Evolutionary conservation across 1,140 invertebrate species (phyloP).

Genomic region (Drosophila saltans): DNA sequence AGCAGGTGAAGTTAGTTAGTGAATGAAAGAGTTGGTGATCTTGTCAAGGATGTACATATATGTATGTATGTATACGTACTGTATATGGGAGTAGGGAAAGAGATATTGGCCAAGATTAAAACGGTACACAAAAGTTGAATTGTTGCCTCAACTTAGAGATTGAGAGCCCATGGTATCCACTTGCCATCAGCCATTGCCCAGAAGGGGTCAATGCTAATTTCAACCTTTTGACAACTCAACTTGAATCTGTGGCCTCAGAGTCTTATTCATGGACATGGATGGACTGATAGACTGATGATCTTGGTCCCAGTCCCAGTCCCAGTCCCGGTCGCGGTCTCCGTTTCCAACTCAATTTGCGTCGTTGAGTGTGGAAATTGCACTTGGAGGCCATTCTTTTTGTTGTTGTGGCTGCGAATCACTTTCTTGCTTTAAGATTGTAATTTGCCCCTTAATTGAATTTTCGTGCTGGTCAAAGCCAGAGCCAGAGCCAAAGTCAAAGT

Average conservation of each 20-base stretch:
- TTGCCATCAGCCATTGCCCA: constrained; percentile 43
- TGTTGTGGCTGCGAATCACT: constrained; percentile 57
- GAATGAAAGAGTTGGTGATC: neutral
- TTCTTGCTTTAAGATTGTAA: constrained; percentile 73
- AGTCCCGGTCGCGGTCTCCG: neutral
- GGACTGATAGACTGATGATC: neutral
- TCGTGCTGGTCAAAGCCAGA: constrained; percentile 68
- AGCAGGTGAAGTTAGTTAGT: neutral
- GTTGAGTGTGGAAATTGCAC: constrained; percentile 55
- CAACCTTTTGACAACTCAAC: constrained; percentile 79
- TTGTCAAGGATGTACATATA: constrained; percentile 44
- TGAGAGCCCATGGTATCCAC: neutral
- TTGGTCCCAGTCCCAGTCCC: neutral
- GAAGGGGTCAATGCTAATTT: constrained; percentile 75
- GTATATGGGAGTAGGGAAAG: neutral
- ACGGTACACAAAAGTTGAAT: neutral
- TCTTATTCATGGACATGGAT: neutral
- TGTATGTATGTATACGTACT: neutral
- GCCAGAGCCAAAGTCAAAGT: constrained; percentile 10
- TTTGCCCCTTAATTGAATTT: constrained; percentile 76
- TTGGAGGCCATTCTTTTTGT: constrained; percentile 36
- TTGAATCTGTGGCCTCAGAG: constrained; percentile 1
- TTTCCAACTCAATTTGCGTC: constrained; percentile 23
- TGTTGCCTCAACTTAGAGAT: no score
- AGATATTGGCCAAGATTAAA: constrained; percentile 8